These are phyloP conservation scores for Poliocrania exsul DNA, from an alignment of 2,797 vertebrate species.

Conservation along the genomic window DNA sequence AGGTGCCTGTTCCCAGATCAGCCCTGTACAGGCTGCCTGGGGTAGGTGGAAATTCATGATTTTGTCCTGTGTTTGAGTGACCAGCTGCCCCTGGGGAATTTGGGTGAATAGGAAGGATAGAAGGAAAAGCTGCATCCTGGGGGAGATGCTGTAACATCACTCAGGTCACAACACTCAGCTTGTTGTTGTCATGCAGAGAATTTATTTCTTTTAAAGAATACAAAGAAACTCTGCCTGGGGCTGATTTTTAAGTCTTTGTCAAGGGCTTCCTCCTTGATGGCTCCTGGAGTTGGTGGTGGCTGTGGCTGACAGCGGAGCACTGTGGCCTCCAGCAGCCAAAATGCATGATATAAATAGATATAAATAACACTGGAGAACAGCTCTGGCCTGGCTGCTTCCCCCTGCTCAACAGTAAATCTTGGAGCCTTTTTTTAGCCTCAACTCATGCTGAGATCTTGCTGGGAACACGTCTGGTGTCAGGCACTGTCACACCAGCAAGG, in stretches of 20 bases:
- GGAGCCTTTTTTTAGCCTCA: neutral
- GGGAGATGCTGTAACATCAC: neutral
- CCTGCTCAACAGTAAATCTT: accelerated
- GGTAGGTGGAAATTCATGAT: accelerated
- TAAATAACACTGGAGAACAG: accelerated
- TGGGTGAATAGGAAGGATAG: accelerated
- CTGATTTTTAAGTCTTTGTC: neutral
- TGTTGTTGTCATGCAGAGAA: neutral
- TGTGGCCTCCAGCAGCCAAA: neutral
- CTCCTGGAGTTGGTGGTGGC: neutral
- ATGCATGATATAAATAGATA: accelerated
- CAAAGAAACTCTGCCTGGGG: neutral
- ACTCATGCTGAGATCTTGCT: accelerated
- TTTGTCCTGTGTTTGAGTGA: accelerated
- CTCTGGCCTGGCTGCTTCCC: neutral
- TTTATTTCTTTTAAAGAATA: neutral
- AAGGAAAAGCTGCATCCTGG: neutral
- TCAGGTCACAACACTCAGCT: no score
- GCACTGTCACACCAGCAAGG: accelerated
- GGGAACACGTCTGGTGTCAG: neutral
- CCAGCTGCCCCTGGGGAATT: neutral
- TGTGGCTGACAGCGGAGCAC: neutral
- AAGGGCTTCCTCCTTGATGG: accelerated
- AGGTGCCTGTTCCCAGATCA: neutral
- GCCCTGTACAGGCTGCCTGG: neutral